Base-by-base conservation (phyloP, 2,888 invertebrate species). In the Glaucopsyche alexis region DNA sequence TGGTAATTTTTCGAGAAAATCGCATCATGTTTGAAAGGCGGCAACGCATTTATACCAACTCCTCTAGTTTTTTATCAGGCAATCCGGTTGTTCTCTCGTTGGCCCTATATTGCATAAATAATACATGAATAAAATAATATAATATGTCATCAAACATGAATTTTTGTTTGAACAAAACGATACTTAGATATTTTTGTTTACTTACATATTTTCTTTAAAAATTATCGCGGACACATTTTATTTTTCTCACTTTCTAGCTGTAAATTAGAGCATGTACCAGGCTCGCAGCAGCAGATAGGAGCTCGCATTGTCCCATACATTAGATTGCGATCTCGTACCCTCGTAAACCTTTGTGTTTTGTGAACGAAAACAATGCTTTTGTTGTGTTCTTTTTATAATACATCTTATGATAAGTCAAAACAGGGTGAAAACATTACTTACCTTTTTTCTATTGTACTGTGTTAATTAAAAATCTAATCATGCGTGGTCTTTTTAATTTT, bases 391-490 rank as follows among this genome's bases (percentile, higher is more conserved):
- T 60, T 60, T 60, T 60, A 52, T 29, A n/a, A 55, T 60, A 52
- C 55, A 55, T 19, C 77, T 81, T 82, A 84, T 80, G 75, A 74
- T 79, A 83, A 80, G 81, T 77, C 78, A 73, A 73, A 72, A 69
- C 71, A 38, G 55, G 71, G 40, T 40, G 40, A 72, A 77, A 80
- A 79, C 80, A 60, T 69, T 9, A 5, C 19, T 19, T 1, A 60
- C 60, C 60, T 60, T 60, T 60, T 60, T 7, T 60, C 29, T 60
- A 38, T 60, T 60, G 29, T 60, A 11, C 29, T 60, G 29, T 38
- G 29, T 60, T 13, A 60, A 60, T 60, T 60, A 60, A 60, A 60
- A 60, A 60, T 29, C 60, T 60, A 60, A 60, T 60, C 60, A 13
- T 7, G 16, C 19, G 55, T 13, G 60, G 6, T 7, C 29, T 38